These are phyloP conservation scores for Aromia moschata DNA, from an alignment of 2,888 invertebrate genomes.

Conservation along the genomic window DNA sequence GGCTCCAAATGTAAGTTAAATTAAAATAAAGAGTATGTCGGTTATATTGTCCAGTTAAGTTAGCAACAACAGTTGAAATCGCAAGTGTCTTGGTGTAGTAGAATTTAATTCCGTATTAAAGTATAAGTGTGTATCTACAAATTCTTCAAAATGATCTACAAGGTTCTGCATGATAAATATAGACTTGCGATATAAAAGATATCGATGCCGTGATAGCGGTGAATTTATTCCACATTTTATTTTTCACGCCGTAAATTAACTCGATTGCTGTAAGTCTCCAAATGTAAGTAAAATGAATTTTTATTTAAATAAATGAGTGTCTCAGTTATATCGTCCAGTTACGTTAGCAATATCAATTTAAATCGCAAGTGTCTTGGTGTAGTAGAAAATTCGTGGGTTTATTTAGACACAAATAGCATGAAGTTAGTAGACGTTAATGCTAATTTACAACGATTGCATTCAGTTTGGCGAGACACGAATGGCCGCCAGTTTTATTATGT, in stretches of 20 bases:
- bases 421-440: constrained; percentile 63
- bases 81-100: no score
- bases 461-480: constrained; percentile 54
- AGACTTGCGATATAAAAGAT: no score
- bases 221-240: background rate
- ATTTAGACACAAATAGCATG: constrained; percentile 62
- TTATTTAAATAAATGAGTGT: constrained; percentile 39
- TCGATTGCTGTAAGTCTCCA: constrained; percentile 24
- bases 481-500: constrained; percentile 58
- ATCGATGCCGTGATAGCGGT: background rate
- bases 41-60: no score
- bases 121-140: no score
- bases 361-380: constrained; percentile 36
- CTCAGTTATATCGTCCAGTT: constrained; percentile 42
- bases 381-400: constrained; percentile 56
- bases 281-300: constrained; percentile 37
- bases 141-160: background rate
- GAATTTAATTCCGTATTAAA: no score
- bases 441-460: constrained; percentile 63
- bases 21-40: no score
- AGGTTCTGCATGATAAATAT: background rate
- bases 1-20: no score
- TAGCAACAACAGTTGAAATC: no score
- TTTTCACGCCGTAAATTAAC: constrained; percentile 39
- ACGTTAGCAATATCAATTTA: constrained; percentile 35